These are phyloP conservation scores for Dicerorhinus sumatrensis DNA, from an alignment of 2,113 vertebrate genomes.

Conservation along the genomic window DNA sequence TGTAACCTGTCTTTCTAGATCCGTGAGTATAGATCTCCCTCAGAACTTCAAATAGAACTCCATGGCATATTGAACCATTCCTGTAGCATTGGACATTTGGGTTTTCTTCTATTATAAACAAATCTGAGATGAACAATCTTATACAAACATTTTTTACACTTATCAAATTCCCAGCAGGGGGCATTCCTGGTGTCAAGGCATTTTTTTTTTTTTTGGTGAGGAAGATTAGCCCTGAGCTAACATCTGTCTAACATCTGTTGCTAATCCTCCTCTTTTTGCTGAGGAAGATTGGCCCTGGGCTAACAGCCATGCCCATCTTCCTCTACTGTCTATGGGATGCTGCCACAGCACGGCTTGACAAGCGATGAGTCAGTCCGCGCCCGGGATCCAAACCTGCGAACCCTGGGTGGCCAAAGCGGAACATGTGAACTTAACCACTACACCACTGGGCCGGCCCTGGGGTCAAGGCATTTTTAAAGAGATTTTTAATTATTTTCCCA, in stretches of 20 bases:
- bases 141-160: background rate
- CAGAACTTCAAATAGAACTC: constrained; percentile 6
- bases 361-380: too few relatives aligned
- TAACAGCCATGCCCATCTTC: too few relatives aligned
- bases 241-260: too few relatives aligned
- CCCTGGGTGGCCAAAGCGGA: too few relatives aligned
- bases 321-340: too few relatives aligned
- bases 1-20: background rate
- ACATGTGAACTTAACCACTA: too few relatives aligned
- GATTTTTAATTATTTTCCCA: constrained; percentile 37
- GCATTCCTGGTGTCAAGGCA: background rate
- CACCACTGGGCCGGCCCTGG: too few relatives aligned
- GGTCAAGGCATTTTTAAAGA: background rate
- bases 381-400: too few relatives aligned
- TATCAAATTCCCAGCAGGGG: background rate
- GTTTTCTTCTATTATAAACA: constrained; percentile 23
- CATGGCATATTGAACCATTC: background rate
- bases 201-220: background rate
- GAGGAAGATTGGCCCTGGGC: too few relatives aligned
- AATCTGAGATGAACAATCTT: background rate
- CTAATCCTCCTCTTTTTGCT: too few relatives aligned
- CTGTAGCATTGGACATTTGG: background rate
- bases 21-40: background rate
- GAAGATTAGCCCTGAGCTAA: too few relatives aligned
- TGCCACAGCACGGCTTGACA: too few relatives aligned